Percentiles rank a stretch among this genome's conserved stretches.
These are phyloP conservation scores for Battus philenor DNA, from an alignment of 1,140 invertebrate species.

Conservation along the genomic window DNA sequence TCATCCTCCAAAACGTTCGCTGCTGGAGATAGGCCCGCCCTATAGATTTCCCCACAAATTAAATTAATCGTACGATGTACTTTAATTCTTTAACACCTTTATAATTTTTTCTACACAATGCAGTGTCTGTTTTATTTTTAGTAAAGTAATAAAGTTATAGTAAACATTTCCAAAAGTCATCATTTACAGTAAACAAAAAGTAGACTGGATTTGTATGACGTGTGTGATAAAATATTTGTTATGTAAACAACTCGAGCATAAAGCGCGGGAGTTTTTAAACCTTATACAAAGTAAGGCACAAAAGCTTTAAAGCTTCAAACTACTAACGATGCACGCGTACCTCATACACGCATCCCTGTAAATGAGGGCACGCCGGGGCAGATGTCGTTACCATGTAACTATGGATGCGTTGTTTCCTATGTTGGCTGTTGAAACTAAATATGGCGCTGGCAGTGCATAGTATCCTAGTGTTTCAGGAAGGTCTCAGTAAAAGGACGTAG, in stretches of 20 bases:
- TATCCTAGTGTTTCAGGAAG: too few relatives aligned
- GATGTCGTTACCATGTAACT: slow-evolving; percentile 16
- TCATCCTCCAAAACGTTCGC: too few relatives aligned
- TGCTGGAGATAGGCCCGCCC: too few relatives aligned
- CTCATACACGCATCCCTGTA: slow-evolving; percentile 1
- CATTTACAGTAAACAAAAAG: slow-evolving; percentile 1
- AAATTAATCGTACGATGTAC: neutral
- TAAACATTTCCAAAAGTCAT: too few relatives aligned
- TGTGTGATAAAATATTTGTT: slow-evolving; percentile 12
- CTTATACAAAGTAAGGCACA: slow-evolving; percentile 8
- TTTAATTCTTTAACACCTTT: neutral
- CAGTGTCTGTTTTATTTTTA: too few relatives aligned
- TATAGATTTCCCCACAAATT: neutral
- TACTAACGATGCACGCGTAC: slow-evolving; percentile 11
- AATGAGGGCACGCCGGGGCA: slow-evolving; percentile 13
- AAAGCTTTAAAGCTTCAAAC: slow-evolving; percentile 15
- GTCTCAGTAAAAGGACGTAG: too few relatives aligned
- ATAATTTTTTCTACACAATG: neutral
- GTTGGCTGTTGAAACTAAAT: too few relatives aligned
- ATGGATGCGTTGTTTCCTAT: slow-evolving; percentile 2
- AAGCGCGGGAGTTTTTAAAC: slow-evolving; percentile 8
- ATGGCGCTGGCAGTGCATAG: too few relatives aligned
- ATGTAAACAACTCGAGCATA: slow-evolving; percentile 5
- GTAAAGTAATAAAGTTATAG: too few relatives aligned
- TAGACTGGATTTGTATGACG: slow-evolving; percentile 1